Base-by-base conservation (phyloP, 2,888 invertebrate genomes). In the Osedax fenrisi region DNA sequence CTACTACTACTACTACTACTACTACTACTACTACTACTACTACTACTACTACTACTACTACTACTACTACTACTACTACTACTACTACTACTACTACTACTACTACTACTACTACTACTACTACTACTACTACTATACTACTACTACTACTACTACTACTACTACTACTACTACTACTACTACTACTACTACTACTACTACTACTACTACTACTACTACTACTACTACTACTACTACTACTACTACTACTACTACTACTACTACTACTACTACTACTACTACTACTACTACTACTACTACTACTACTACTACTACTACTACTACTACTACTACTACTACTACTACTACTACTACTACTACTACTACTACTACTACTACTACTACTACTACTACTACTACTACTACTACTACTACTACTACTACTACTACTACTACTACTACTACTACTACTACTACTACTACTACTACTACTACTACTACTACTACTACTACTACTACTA, bases 251-350 rank as follows among this genome's bases (percentile, higher is more conserved):
- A 56, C 56, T 17, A 56, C 10, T 56, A 56, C 56, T 56, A 56
- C 56, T 13, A 56, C 56, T 56, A 56, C 61, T 61, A 5, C 5
- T 5, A 5, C 5, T 17, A 56, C 56, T 17, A 56, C 56, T 56
- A 56, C 56, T 56, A 56, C 56, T 56, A 56, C 10, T 56, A 56
- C 10, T 56, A 56, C 56, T 56, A 56, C 56, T 56, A 56, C 56
- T 56, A 56, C 56, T 56, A 56, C 56, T 56, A 56, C 56, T 13
- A 56, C 56, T 56, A 56, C 56, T 56, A 56, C 56, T 56, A 56
- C 56, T 56, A 56, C 56, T 56, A 56, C 56, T 56, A 56, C 56
- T 56, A 56, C 56, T 56, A 56, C 56, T 56, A 56, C 56, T 56
- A 56, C 56, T 56, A 56, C 56, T 56, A 56, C 56, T 56, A 56